Evolutionary conservation across 2,113 vertebrate genomes (phyloP), one percentile per base, ranked within the genome.

Genomic region (Pipra filicauda): DNA sequence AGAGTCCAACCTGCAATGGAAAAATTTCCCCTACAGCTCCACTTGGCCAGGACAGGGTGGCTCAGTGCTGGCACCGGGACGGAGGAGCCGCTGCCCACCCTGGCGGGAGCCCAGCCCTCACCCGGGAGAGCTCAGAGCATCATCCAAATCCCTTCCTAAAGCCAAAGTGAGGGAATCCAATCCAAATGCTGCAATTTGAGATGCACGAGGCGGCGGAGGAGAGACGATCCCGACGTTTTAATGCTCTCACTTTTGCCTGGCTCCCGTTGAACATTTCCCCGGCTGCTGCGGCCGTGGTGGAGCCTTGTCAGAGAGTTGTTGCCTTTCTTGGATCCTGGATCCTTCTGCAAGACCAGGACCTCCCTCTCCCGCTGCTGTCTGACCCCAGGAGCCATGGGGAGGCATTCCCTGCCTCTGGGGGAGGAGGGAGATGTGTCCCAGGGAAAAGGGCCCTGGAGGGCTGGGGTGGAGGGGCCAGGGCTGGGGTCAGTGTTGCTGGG

Each of bases 1-100:
- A 0, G 72, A 21, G 35, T 5, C 28, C 59, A 12, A 1, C 39
- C 33, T n/a, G 6, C 27, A 14, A 0, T 4, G 9, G 59, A 4
- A 6, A 11, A 0, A 4, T 13, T 10, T 14, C 17, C 58, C 49
- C 4, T 2, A 14, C 69, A 55, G 69, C 33, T 27, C 33, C 17
- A 17, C 41, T n/a, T n/a, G 31, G 69, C 21, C 57, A 15, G 49
- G 31, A 21, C 46, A 6, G 31, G 2, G 21, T 3, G 57, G 52
- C n/a, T 69, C 31, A 2, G 79, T 2, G 58, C 82, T 39, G 59
- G 49, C 70, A 66, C n/a, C 8, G 1, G 69, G 37, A 9, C 8
- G 52, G 24, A 49, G 30, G 23, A 15, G 2, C 23, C 10, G 1
- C 65, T n/a, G 78, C 43, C 64, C 55, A 6, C 8, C 58, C 59